Conservation (phyloP, 2,797 vertebrate species). For the Holocentrus rufus region DNA sequence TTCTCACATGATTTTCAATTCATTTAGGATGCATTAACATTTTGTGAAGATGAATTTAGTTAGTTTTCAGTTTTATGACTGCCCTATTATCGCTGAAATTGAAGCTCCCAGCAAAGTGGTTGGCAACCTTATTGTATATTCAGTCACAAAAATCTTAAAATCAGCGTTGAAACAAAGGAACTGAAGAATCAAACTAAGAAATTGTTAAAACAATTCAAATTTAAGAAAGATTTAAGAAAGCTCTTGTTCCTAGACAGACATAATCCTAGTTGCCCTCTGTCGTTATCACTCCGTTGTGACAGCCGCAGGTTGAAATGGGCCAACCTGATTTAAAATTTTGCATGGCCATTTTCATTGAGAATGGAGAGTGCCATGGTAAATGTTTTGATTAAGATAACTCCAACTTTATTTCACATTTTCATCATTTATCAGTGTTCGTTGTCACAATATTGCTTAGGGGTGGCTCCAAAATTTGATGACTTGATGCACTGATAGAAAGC, state of each 20-base stretch:
- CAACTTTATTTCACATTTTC: background rate
- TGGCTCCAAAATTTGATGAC: too few relatives aligned
- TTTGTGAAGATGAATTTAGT: background rate
- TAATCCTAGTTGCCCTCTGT: background rate
- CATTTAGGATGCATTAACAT: background rate
- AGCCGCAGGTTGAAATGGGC: constrained; percentile 3
- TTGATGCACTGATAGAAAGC: too few relatives aligned
- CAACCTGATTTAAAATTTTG: background rate
- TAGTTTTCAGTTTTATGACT: background rate
- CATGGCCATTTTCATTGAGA: background rate
- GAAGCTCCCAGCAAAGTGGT: background rate
- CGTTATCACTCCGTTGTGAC: background rate
- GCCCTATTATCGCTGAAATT: too few relatives aligned
- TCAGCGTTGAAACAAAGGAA: background rate
- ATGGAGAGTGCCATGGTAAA: background rate
- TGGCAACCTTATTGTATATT: background rate
- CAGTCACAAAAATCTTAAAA: background rate
- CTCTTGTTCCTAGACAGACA: background rate
- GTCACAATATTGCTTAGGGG: background rate
- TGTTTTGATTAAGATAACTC: background rate
- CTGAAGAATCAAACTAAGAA: background rate
- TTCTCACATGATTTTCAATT: background rate
- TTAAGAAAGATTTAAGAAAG: background rate
- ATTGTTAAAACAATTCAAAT: background rate
- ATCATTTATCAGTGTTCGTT: background rate